Evolutionary conservation across 2,797 vertebrate genomes (phyloP), one percentile per base, ranked within the genome.

Genomic region (Danio jaintianensis): DNA sequence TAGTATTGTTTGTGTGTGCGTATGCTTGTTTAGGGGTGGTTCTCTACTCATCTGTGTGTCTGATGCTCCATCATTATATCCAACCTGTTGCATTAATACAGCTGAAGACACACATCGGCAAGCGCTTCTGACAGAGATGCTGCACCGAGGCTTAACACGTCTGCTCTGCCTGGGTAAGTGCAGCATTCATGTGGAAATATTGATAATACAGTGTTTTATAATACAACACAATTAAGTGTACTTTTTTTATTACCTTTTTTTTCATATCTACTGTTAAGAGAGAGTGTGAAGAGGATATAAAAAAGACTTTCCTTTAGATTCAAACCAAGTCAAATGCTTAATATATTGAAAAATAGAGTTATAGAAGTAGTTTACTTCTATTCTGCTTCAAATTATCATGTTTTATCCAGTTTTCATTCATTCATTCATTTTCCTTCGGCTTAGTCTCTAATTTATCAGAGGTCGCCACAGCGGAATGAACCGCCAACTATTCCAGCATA

Each of bases 31-130:
- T 52, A 12, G 48, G 76, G 83, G 84, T 45, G 73, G 80, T 80
- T 83, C 78, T 84, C 84, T 79, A 79, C 71, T 63, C 55, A 52
- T 40, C 18, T 72, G 80, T 75, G 77, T 79, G 67, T 62, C 43
- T 56, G 72, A 29, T 22, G 53, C 55, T 53, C 48, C 52, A 71
- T 43, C 56, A 55, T 75, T 72, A 82, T 73, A 75, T 78, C 73
- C 78, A 84, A 63, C 77, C 63, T 63, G 62, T 71, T 29, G 53
- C 74, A 68, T 63, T 80, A 13, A 73, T 70, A 61, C 83, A 67
- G 52, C 68, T 80, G 74, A 55, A 73, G 76, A 48, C 71, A 45
- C 22, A 59, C 52, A 56, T 5, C 43, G 77, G 40, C 75, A 66
- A 67, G 15, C 38, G 52, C 52, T 70, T 36, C 75, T 81, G 61